A percentile compares a stretch with the other conserved stretches of the same genome.
Evolutionary conservation across 92 coral and sea anemone species (phyloP).

Genomic region (Heteractis magnifica): DNA sequence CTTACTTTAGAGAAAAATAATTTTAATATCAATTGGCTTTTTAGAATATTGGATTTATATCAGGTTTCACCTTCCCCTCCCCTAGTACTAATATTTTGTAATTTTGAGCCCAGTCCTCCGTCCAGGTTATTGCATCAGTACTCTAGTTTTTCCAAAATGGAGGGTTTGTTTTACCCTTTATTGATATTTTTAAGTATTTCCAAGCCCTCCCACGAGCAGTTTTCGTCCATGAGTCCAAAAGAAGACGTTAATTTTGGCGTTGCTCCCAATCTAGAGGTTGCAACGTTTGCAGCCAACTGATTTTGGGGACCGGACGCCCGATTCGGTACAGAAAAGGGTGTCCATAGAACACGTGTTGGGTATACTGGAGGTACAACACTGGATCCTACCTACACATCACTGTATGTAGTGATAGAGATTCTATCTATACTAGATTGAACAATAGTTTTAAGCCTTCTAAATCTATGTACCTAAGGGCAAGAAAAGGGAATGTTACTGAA

Average conservation of each 20-base stretch:
- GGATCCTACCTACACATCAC: constrained; percentile 52
- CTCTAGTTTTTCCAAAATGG: background rate
- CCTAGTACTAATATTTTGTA: background rate
- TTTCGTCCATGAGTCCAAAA: background rate
- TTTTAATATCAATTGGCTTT: no score
- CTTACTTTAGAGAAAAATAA: no score
- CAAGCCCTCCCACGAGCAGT: background rate
- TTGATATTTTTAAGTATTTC: background rate
- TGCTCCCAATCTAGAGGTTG: constrained; percentile 37
- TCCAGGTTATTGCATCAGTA: background rate
- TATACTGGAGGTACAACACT: constrained; percentile 65
- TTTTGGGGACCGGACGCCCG: constrained; percentile 82
- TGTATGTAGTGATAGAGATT: constrained; percentile 32
- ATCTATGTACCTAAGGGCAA: no score
- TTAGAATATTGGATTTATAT: no score
- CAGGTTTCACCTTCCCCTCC: background rate
- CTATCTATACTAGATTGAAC: no score
- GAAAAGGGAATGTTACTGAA: no score
- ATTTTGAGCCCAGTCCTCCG: background rate
- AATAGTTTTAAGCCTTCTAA: no score
- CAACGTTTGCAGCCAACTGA: constrained; percentile 76
- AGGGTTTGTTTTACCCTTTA: background rate
- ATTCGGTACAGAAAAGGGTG: constrained; percentile 59
- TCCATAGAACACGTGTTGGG: constrained; percentile 66
- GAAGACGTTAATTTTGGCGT: constrained; percentile 22